Base-by-base conservation (phyloP, 2,888 invertebrate species). In the Stenichneumon culpator region DNA sequence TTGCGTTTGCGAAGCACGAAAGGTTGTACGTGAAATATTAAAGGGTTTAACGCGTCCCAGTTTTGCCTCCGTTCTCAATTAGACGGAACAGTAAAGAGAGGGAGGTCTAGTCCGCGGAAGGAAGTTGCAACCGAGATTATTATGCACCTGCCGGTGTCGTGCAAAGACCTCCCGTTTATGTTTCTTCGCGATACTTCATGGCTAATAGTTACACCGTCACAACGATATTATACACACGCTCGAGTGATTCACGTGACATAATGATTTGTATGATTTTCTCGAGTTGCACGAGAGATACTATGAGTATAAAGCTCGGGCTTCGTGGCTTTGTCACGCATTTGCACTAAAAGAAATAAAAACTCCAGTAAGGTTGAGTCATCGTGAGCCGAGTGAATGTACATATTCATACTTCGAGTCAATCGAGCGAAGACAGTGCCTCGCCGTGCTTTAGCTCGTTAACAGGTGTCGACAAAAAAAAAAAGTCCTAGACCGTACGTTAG, bases 181-280 rank as follows among this genome's bases (percentile, higher is more conserved):
- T 65, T 60, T 68, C 36, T 50, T 39, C 32, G 36, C 67, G 28
- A 83, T 75, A 54, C 54, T 79, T 70, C 36, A 65, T 44, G n/a
- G 79, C 44, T 22, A 14, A 22, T 54, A 22, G 22, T 11, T 57
- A 11, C 9, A 25, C 57, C 77, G 70, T 72, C 70, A 75, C 52
- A 19, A 32, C 52, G 68, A 57, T 57, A 79, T 72, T 77, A 67
- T 44, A 65, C 44, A 67, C 77, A 69, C 28, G 65, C 72, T 60
- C 77, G 72, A 65, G 57, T 63, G 63, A 74, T 25, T 72, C 50
- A 50, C 72, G 72, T 84, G 80, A 84, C 80, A 73, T 50, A 77
- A 80, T 77, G 70, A 75, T 75, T 83, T 25, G 44, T 73, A 68
- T 57, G 73, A 67, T 54, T 73, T 47, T 47, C 79, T 63, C 60